phyloP scores from a whole-genome alignment of 2,113 vertebrate species.

The Triplophysa tibetana region DNA sequence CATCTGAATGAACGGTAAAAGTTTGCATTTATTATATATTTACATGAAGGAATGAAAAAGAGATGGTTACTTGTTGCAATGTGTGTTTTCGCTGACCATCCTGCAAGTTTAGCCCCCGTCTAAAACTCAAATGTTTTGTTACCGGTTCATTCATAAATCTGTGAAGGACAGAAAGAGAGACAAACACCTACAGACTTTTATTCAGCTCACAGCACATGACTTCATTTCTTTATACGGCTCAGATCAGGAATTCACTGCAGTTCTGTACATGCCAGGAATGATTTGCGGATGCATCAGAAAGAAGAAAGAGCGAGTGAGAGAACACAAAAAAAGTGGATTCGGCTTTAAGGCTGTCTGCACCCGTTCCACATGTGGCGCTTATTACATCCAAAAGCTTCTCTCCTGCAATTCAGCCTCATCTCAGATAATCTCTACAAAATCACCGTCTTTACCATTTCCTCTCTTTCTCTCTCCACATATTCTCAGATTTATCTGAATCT shows the following conservation, averaged over 20 bases:
- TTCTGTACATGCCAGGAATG: constrained; percentile 54
- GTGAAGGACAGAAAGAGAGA: constrained; percentile 56
- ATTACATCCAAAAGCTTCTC: constrained; percentile 67
- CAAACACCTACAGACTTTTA: constrained; percentile 71
- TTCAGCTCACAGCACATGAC: constrained; percentile 62
- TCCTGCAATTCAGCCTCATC: constrained; percentile 59
- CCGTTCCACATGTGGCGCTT: constrained; percentile 65
- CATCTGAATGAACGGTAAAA: background rate
- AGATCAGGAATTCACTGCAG: constrained; percentile 46
- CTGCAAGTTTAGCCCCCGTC: constrained; percentile 56
- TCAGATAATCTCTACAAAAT: constrained; percentile 65
- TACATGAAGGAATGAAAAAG: background rate
- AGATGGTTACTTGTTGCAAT: background rate
- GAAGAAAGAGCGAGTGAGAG: constrained; percentile 50
- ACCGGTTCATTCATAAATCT: constrained; percentile 72
- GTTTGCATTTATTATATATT: background rate
- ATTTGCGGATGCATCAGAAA: constrained; percentile 48
- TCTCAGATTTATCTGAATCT: constrained; percentile 16
- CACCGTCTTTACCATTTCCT: constrained; percentile 41
- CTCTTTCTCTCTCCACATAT: constrained; percentile 10
- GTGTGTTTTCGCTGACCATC: constrained; percentile 40
- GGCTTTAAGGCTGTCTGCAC: constrained; percentile 52
- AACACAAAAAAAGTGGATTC: constrained; percentile 32
- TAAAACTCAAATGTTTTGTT: constrained; percentile 52
- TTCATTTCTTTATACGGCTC: constrained; percentile 60